phyloP scores from a whole-genome alignment of 2,797 vertebrate genomes.

The Loriculus beryllinus region DNA sequence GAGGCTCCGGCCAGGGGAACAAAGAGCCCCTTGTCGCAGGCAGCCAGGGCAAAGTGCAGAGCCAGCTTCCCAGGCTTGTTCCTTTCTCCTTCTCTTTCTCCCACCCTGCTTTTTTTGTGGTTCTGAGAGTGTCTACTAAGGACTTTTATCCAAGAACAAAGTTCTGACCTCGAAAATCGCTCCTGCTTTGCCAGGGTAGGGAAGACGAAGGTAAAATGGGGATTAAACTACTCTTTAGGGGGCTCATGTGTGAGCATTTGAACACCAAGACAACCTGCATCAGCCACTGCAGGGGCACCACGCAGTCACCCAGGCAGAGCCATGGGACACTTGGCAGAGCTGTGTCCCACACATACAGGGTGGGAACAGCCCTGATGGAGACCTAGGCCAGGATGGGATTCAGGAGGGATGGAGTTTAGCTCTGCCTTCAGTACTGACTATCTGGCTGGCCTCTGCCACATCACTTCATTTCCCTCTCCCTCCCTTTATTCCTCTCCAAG shows the following conservation, averaged over 20 bases:
- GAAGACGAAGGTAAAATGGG: not conserved
- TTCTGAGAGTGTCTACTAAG: not conserved
- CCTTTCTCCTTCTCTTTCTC: constrained; percentile 28
- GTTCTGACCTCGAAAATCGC: not conserved
- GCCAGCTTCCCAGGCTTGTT: constrained; percentile 38
- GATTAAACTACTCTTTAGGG: not conserved
- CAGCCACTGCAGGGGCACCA: not conserved
- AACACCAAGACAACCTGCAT: not conserved
- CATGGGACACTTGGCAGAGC: not conserved
- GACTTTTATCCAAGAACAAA: constrained; percentile 17
- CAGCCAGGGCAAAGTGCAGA: constrained; percentile 26
- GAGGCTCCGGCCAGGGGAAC: constrained; percentile 39
- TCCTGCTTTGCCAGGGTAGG: not conserved
- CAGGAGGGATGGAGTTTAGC: not conserved
- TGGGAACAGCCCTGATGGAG: fast-evolving
- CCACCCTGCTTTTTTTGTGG: not conserved
- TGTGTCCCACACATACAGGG: fast-evolving
- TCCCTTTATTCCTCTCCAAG: not conserved
- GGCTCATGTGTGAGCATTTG: not conserved
- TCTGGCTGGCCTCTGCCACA: not conserved
- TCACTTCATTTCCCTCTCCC: not conserved
- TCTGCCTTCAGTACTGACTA: not conserved
- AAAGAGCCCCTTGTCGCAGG: constrained; percentile 71
- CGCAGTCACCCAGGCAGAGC: not conserved
- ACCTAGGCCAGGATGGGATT: not conserved